Evolutionary conservation across 1,140 invertebrate species (phyloP).

Genomic region (Harpegnathos saltator): DNA sequence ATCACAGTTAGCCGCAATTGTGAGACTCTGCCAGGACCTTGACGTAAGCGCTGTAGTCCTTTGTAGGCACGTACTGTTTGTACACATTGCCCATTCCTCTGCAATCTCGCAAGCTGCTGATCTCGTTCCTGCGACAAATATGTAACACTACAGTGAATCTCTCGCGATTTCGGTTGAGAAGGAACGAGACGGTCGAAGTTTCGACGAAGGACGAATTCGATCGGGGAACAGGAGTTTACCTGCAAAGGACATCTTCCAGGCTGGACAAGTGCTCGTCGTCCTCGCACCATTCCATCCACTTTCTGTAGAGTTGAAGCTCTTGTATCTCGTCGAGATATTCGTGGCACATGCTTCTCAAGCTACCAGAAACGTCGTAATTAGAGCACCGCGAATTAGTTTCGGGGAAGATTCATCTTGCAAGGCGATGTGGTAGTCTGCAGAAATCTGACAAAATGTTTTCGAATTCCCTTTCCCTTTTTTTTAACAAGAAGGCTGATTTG

Average conservation of each 20-base stretch:
- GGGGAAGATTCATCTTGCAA: background rate
- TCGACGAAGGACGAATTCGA: background rate
- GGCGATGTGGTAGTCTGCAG: too few relatives aligned
- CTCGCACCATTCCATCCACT: slow-evolving; percentile 77
- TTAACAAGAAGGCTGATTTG: background rate
- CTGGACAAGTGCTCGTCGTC: slow-evolving; percentile 35
- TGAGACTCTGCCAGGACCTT: slow-evolving; percentile 40
- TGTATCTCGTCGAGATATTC: slow-evolving; percentile 77
- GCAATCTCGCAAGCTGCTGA: slow-evolving; percentile 75
- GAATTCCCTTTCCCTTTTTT: background rate
- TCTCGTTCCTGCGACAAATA: slow-evolving; percentile 58
- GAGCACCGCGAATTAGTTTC: background rate
- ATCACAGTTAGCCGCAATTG: background rate
- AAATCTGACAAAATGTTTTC: background rate
- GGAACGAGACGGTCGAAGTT: background rate
- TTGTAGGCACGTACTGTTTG: slow-evolving; percentile 10
- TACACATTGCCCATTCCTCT: slow-evolving; percentile 63
- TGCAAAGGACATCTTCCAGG: slow-evolving; percentile 73
- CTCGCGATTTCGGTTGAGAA: background rate
- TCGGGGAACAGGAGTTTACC: slow-evolving; percentile 60
- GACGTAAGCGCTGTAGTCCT: slow-evolving; percentile 25
- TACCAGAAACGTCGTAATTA: slow-evolving; percentile 49
- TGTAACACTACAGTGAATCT: too few relatives aligned
- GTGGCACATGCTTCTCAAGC: slow-evolving; percentile 76
- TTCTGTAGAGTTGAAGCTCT: slow-evolving; percentile 70